Evolutionary conservation across 2,888 invertebrate species (phyloP).

Genomic region (Mantis religiosa): DNA sequence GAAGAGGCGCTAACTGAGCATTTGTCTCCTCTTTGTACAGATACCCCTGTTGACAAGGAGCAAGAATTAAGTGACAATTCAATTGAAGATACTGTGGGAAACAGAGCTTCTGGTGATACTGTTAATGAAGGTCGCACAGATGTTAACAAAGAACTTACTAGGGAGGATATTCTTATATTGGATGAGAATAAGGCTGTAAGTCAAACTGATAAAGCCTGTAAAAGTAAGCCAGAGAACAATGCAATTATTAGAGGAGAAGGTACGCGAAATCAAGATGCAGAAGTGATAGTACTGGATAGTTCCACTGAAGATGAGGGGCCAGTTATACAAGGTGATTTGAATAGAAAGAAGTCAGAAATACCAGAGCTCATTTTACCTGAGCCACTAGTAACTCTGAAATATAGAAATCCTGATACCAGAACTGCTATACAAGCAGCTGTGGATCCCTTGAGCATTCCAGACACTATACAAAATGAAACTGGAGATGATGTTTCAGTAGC

Average conservation of each 20-base stretch:
- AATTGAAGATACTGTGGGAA: background rate
- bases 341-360: background rate
- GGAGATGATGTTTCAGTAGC: too few relatives aligned
- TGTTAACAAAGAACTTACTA: background rate
- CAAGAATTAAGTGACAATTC: background rate
- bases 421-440: conserved; percentile 28
- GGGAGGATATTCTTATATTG: background rate
- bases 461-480: background rate
- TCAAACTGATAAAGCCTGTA: background rate
- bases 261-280: background rate
- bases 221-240: background rate
- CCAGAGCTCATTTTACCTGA: conserved; percentile 23
- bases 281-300: background rate
- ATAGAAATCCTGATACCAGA: conserved; percentile 25
- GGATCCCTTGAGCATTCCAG: conserved; percentile 32
- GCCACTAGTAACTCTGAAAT: conserved; percentile 31
- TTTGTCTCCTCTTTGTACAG: background rate
- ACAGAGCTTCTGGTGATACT: background rate
- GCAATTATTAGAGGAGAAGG: too few relatives aligned
- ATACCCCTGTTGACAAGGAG: background rate
- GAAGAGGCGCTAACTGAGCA: too few relatives aligned
- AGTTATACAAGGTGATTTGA: background rate
- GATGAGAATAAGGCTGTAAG: background rate
- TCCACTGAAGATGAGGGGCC: background rate
- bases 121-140: background rate